Conservation (phyloP, 2,797 vertebrate species). For the Champsocephalus esox region DNA sequence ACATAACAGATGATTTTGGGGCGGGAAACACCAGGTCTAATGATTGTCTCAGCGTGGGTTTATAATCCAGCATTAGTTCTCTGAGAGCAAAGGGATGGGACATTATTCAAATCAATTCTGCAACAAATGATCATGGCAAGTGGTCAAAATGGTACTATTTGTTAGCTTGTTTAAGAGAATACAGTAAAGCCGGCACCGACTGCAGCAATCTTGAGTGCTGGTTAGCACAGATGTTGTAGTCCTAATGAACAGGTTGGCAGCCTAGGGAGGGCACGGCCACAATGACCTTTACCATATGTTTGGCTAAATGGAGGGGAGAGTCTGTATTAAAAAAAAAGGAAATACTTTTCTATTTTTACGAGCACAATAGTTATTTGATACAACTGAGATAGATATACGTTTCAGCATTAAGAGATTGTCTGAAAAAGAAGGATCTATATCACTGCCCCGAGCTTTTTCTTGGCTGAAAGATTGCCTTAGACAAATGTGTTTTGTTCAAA, state of each 20-base stretch:
- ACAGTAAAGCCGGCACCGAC: constrained; percentile 16
- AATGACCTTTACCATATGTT: constrained; percentile 61
- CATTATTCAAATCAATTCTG: constrained; percentile 17
- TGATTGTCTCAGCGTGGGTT: constrained; percentile 41
- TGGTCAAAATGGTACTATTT: background rate
- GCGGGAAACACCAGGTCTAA: constrained; percentile 64
- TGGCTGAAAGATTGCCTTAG: background rate
- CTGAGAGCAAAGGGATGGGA: constrained; percentile 5
- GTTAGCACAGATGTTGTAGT: constrained; percentile 56
- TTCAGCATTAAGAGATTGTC: background rate
- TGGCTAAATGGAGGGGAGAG: constrained; percentile 15
- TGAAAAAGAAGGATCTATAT: background rate
- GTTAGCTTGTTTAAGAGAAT: constrained; percentile 25
- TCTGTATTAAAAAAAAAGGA: background rate
- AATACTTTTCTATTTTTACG: constrained; percentile 1
- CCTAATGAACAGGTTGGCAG: constrained; percentile 60
- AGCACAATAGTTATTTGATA: background rate
- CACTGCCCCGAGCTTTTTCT: background rate
- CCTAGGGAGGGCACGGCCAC: constrained; percentile 39
- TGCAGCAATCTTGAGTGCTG: constrained; percentile 36
- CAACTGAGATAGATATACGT: background rate
- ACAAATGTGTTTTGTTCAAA: background rate
- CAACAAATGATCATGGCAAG: background rate
- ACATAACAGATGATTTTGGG: constrained; percentile 8
- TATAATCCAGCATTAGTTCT: background rate